Conservation (phyloP, 2,888 invertebrate genomes). For the Phoenoteleia sp. region DNA sequence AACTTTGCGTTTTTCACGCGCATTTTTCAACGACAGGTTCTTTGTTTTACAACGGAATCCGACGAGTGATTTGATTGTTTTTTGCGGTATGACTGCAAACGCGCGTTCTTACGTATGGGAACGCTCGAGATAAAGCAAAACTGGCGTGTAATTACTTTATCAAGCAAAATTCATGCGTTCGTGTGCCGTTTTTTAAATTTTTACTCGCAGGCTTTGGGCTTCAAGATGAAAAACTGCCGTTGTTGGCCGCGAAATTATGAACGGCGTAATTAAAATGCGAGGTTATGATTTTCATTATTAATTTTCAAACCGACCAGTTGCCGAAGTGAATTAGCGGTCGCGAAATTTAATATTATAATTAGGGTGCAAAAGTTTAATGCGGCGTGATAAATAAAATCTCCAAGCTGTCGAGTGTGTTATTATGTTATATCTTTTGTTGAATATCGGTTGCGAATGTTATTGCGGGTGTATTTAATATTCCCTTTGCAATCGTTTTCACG, state of each 20-base stretch:
- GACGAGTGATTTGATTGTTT: conserved; percentile 43
- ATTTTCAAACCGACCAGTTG: conserved; percentile 17
- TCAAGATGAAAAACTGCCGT: conserved; percentile 5
- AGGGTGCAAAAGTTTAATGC: conserved; percentile 15
- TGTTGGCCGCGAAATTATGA: conserved; percentile 19
- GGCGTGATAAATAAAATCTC: background rate
- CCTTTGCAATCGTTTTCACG: background rate
- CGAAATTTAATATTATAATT: conserved; percentile 47
- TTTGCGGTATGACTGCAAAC: conserved; percentile 39
- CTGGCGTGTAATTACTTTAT: conserved; percentile 53
- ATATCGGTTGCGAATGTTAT: background rate
- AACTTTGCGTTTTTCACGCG: conserved; percentile 56
- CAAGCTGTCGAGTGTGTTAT: background rate
- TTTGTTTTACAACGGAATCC: conserved; percentile 56
- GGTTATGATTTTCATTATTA: conserved; percentile 38
- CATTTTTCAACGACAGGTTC: conserved; percentile 59
- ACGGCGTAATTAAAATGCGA: conserved; percentile 37
- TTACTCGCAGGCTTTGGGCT: background rate
- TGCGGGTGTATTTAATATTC: background rate
- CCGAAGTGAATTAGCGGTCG: conserved; percentile 23
- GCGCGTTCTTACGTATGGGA: conserved; percentile 35
- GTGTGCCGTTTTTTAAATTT: conserved; percentile 18
- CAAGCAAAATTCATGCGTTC: conserved; percentile 35
- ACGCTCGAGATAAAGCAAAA: conserved; percentile 30
- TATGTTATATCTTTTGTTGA: background rate